These are phyloP conservation scores for Chlorocebus sabaeus DNA, from an alignment of 2,113 vertebrate genomes.

Conservation along the genomic window DNA sequence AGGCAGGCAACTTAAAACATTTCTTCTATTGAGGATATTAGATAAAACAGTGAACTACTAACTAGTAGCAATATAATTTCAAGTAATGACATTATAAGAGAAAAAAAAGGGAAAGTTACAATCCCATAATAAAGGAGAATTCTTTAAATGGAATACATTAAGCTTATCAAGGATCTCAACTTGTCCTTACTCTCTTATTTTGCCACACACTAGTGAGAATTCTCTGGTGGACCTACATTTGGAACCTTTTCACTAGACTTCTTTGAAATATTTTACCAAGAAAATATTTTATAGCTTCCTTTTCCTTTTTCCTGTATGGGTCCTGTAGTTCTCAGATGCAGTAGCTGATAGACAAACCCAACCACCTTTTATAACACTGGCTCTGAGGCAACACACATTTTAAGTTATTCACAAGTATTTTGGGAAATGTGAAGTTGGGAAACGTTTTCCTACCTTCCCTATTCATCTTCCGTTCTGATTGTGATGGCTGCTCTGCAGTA, in stretches of 20 bases:
- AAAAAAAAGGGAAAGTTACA: not conserved
- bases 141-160: not conserved
- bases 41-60: not conserved
- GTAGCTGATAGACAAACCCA: not conserved
- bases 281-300: not conserved
- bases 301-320: not conserved
- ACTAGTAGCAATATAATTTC: not conserved
- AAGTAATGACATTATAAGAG: not conserved
- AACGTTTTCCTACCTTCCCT: not conserved
- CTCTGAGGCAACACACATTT: not conserved
- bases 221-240: not conserved
- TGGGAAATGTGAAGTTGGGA: not conserved
- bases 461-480: not conserved
- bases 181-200: not conserved
- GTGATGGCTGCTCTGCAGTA: not conserved
- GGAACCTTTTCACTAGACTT: not conserved
- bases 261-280: conserved; percentile 7
- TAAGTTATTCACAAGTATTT: not conserved
- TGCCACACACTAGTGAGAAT: not conserved
- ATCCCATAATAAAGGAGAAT: not conserved
- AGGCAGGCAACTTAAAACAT: not conserved
- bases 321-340: not conserved
- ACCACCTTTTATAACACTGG: not conserved
- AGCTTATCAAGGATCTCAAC: not conserved
- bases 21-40: not conserved